A percentile compares a stretch with the other conserved stretches of the same genome.
Evolutionary conservation across 1,140 invertebrate species (phyloP).

Genomic region (Leguminivora glycinivorella): DNA sequence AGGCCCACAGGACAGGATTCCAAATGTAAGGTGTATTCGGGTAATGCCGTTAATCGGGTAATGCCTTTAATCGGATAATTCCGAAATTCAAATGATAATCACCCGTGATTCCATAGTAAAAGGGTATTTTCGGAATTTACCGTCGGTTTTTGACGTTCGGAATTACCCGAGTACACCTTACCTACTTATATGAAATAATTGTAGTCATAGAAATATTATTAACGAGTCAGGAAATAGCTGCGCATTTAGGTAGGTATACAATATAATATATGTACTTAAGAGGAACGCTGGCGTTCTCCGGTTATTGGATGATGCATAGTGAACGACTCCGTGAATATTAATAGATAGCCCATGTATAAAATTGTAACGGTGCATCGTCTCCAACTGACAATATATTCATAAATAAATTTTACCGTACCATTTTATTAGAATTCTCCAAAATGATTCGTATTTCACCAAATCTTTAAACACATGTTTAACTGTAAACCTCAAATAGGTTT

Average conservation of each 20-base stretch:
- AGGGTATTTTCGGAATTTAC: too few species aligned
- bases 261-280: conserved; percentile 44
- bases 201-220: conserved; percentile 53
- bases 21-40: too few species aligned
- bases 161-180: too few species aligned
- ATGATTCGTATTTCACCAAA: conserved; percentile 54
- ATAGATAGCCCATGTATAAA: conserved; percentile 66
- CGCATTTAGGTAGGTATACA: conserved; percentile 13
- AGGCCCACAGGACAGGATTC: too few species aligned
- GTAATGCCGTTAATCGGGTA: too few species aligned
- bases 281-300: conserved; percentile 67
- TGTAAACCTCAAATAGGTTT: conserved; percentile 46
- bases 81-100: too few species aligned
- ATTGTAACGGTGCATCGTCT: conserved; percentile 70
- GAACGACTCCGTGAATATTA: conserved; percentile 67
- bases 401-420: conserved; percentile 70
- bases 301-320: conserved; percentile 54
- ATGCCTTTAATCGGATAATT: too few species aligned
- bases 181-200: background rate
- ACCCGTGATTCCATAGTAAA: too few species aligned
- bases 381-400: conserved; percentile 52
- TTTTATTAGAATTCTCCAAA: conserved; percentile 67
- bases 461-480: conserved; percentile 62
- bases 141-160: too few species aligned
- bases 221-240: conserved; percentile 50